A percentile compares a stretch with the other conserved stretches of the same genome.
Evolutionary conservation across 2,113 vertebrate genomes (phyloP).

Genomic region (Platysteira castanea): DNA sequence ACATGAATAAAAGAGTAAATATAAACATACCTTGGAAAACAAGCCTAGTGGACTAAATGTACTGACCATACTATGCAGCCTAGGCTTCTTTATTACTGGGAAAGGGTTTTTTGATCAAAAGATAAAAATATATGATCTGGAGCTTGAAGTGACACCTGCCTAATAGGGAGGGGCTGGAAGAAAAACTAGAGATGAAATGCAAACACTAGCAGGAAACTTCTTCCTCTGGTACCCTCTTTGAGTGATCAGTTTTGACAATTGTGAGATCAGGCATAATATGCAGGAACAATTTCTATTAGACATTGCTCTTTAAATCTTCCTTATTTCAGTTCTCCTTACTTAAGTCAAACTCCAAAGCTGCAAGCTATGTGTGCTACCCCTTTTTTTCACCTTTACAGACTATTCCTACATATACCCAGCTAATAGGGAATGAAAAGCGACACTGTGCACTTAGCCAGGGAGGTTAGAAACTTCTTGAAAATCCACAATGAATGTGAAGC

Average conservation of each 20-base stretch:
- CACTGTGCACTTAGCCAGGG: neutral
- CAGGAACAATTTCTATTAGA: neutral
- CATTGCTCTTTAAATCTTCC: neutral
- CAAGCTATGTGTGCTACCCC: neutral
- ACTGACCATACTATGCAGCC: neutral
- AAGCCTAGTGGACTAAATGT: neutral
- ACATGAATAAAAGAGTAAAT: neutral
- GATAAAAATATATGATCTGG: neutral
- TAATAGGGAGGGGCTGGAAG: neutral
- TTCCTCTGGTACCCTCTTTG: neutral
- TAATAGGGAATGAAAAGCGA: neutral
- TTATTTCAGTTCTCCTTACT: neutral
- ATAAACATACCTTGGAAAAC: neutral
- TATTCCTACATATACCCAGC: neutral
- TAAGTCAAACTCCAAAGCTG: neutral
- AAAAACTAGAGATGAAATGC: neutral
- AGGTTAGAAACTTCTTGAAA: constrained; percentile 4
- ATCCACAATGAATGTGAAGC: neutral
- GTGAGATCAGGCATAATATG: neutral
- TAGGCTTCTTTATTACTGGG: neutral
- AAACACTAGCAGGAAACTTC: neutral
- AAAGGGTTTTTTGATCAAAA: neutral
- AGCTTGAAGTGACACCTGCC: neutral
- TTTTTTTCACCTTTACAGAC: neutral
- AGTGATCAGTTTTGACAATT: neutral